Percentiles rank a stretch among this genome's conserved stretches.
These are phyloP conservation scores for Zygogramma bicolorata DNA, from an alignment of 2,888 invertebrate genomes.

Conservation along the genomic window DNA sequence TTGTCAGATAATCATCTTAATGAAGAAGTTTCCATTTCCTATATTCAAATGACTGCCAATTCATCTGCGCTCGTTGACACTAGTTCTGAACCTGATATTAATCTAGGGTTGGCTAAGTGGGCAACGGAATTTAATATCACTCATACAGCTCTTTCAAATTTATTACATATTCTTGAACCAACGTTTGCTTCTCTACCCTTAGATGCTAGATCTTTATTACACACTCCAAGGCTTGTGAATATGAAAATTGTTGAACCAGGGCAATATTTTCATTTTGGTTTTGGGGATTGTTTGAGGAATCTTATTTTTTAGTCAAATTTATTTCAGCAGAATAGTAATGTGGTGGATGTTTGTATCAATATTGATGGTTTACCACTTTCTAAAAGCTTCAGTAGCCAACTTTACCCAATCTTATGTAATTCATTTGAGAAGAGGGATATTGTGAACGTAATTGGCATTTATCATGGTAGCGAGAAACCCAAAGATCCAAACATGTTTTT, in stretches of 20 bases:
- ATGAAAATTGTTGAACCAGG: conserved; percentile 2
- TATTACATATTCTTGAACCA: background rate
- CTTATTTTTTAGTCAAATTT: background rate
- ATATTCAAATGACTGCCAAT: background rate
- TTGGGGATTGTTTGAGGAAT: background rate
- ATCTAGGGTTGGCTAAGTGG: background rate
- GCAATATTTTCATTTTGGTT: conserved; percentile 1
- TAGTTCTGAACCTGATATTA: background rate
- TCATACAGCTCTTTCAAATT: background rate
- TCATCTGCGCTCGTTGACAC: background rate
- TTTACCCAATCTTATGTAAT: conserved; percentile 2
- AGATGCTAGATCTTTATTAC: background rate
- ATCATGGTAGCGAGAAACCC: conserved; percentile 24
- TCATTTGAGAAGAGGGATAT: background rate
- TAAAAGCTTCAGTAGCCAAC: background rate
- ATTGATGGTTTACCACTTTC: conserved; percentile 4
- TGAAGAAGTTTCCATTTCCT: background rate
- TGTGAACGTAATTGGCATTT: conserved; percentile 11
- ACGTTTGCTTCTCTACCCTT: background rate
- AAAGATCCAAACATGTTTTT: conserved; percentile 18
- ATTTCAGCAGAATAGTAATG: background rate
- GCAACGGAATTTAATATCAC: background rate
- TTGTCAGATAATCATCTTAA: background rate
- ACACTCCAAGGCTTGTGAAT: background rate
- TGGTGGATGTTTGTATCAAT: background rate